Evolutionary conservation across 2,888 invertebrate genomes (phyloP).

Genomic region (Sminthurides aquaticus): DNA sequence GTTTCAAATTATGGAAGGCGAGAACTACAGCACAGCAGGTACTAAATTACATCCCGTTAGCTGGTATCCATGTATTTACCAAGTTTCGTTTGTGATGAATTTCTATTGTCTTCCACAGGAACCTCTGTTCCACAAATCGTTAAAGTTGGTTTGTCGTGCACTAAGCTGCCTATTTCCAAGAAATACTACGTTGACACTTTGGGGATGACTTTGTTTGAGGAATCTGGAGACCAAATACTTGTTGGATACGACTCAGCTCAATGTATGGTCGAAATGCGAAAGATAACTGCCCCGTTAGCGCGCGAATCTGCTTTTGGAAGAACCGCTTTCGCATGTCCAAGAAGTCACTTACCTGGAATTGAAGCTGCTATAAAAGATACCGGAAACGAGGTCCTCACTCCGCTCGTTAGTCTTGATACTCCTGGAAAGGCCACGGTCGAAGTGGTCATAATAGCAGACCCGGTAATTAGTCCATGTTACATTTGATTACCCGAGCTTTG

Average conservation of each 20-base stretch:
- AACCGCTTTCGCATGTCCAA: constrained; percentile 86
- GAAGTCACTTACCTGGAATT: constrained; percentile 65
- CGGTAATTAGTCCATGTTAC: constrained; percentile 51
- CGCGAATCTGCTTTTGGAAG: constrained; percentile 88
- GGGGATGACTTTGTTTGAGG: constrained; percentile 62
- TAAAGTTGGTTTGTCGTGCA: constrained; percentile 70
- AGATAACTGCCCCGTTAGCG: constrained; percentile 68
- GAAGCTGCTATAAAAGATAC: constrained; percentile 64
- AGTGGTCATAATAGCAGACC: constrained; percentile 93
- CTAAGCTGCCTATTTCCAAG: constrained; percentile 65
- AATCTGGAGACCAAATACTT: constrained; percentile 54
- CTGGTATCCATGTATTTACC: too few species aligned
- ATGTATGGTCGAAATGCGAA: constrained; percentile 66
- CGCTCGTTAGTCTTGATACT: constrained; percentile 84
- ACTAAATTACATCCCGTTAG: too few species aligned
- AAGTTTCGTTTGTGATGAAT: too few species aligned
- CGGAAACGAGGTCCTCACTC: constrained; percentile 72
- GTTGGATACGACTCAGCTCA: constrained; percentile 67
- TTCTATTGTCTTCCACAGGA: too few species aligned
- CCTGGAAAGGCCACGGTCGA: constrained; percentile 95
- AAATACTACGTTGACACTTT: constrained; percentile 78
- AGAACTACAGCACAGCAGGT: not conserved
- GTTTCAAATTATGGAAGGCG: constrained; percentile 9
- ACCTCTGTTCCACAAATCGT: constrained; percentile 21
- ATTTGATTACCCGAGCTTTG: not conserved